Evolutionary conservation across 2,113 vertebrate species (phyloP), one percentile per base, ranked within the genome.

Genomic region (Gnathonemus longibarbis): DNA sequence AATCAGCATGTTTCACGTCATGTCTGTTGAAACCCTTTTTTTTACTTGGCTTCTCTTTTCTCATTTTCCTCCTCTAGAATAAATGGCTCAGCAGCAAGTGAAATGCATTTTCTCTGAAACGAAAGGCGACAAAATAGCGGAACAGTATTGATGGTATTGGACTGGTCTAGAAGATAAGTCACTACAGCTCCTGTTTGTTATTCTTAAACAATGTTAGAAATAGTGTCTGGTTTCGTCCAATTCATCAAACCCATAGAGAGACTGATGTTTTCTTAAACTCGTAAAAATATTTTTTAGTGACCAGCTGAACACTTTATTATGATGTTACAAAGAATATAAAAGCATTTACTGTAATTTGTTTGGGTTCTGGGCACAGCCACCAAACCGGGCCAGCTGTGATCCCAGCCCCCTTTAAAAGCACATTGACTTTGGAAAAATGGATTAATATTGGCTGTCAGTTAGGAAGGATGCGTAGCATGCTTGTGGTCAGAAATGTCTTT

Each of bases 1-100:
- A 89, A 93, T 94, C 93, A 91, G 90, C 94, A 91, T 91, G 93
- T 91, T 93, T 95, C 94, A 94, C 92, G 94, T 94, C 52, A 91
- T 91, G 90, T 92, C 31, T 77, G 13, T 88, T 92, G 88, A 91
- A 90, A 90, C 93, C 90, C 91, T 3, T 77, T 77, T 39, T 39
- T 35, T 77, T 1, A 77, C 10, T 77, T 39, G 10, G 13, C 31
- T 77, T 77, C 31, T 77, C 13, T 31, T 77, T 17, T 77, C 4
- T 77, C 4, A 4, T 35, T 77, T 15, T 74, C 66, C 24, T 31
- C 10, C 66, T 5, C 27, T 31, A 4, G 66, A 70, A 70, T 74
- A 74, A 74, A 74, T 15, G 27, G 13, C 31, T 70, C 31, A 74
- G 70, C 5, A 6, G 70, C 1, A 11, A 74, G 13, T 74, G 70